Conservation (phyloP, 1,140 invertebrate genomes). For the Saxidomus purpurata region DNA sequence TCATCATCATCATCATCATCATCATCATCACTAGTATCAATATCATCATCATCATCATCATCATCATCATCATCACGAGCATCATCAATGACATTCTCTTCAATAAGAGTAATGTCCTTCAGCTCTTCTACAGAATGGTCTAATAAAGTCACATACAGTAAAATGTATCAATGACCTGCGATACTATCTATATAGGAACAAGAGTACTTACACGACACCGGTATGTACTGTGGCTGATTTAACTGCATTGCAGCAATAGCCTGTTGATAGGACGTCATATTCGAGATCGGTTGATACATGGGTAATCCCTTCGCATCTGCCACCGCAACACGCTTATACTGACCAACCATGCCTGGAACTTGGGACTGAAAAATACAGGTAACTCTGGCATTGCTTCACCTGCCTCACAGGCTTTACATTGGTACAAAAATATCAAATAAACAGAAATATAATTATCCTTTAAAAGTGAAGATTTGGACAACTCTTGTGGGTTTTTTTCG, state of each 20-base stretch:
- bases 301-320: conserved; percentile 96
- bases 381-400: neutral
- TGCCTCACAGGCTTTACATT: neutral
- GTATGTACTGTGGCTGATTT: conserved; percentile 91
- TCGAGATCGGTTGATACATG: conserved; percentile 93
- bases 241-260: conserved; percentile 93
- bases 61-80: neutral
- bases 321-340: conserved; percentile 95
- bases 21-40: too few relatives aligned
- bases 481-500: neutral
- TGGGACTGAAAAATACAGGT: conserved; percentile 50
- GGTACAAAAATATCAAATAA: neutral
- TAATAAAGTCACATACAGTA: too few relatives aligned
- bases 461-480: neutral
- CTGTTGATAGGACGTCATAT: conserved; percentile 94
- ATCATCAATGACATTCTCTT: neutral
- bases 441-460: neutral
- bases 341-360: conserved; percentile 89
- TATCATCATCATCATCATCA: too few relatives aligned
- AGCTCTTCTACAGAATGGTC: too few relatives aligned
- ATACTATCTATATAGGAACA: neutral
- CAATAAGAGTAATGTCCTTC: too few relatives aligned
- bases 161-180: neutral
- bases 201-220: conserved; percentile 86
- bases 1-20: too few relatives aligned